Conservation (phyloP, 1,140 invertebrate genomes). For the Eupeodes corollae region DNA sequence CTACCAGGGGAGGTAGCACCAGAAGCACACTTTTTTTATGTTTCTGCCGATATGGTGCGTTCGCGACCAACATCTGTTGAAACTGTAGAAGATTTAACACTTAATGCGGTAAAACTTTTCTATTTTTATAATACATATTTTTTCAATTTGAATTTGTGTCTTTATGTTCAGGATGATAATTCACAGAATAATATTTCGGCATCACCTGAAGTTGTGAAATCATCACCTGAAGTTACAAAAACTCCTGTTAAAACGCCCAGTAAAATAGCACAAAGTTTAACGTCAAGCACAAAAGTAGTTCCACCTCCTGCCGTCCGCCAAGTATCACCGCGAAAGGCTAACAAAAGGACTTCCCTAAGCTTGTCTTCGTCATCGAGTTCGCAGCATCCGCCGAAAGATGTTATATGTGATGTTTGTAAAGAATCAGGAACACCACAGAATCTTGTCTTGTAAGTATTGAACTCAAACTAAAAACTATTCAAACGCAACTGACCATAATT, state of each 20-base stretch:
- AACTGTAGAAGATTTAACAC: slow-evolving; percentile 26
- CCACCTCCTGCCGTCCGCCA: not conserved
- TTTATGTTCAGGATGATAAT: too few species aligned
- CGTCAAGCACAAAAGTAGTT: not conserved
- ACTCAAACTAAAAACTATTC: too few species aligned
- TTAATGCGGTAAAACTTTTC: slow-evolving; percentile 1
- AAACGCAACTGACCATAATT: too few species aligned
- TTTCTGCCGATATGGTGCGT: slow-evolving; percentile 34
- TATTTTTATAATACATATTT: not conserved
- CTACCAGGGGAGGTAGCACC: slow-evolving; percentile 49
- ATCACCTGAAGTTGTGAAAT: not conserved
- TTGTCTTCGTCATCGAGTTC: too few species aligned
- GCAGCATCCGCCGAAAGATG: not conserved
- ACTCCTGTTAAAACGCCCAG: not conserved
- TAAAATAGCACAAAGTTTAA: not conserved
- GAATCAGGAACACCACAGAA: slow-evolving; percentile 43
- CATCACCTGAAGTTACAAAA: not conserved
- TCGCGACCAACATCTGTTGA: slow-evolving; percentile 33
- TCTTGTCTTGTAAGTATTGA: slow-evolving; percentile 49
- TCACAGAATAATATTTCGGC: not conserved
- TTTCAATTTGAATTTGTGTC: not conserved
- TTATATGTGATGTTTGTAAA: slow-evolving; percentile 43
- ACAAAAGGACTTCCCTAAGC: not conserved
- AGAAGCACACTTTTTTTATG: slow-evolving; percentile 33
- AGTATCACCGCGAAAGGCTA: not conserved